Percentiles rank a stretch among this genome's conserved stretches.
phyloP scores from a whole-genome alignment of 2,797 vertebrate species.

The Microtus californicus region DNA sequence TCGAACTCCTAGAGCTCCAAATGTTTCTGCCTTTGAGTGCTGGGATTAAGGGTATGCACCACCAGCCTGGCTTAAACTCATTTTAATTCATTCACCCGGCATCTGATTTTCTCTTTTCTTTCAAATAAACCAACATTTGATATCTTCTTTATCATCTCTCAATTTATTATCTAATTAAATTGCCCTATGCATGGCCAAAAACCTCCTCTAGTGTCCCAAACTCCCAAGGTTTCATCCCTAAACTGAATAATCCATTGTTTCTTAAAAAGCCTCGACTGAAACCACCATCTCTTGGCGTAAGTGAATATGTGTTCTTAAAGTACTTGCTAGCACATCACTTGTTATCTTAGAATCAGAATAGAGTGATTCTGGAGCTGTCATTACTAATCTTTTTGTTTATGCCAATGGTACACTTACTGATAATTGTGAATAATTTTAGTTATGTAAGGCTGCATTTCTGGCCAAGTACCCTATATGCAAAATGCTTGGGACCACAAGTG shows the following conservation, averaged over 20 bases:
- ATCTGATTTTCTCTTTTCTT: slow-evolving; percentile 47
- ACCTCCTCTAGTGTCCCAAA: not conserved
- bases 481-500: not conserved
- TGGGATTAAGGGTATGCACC: not conserved
- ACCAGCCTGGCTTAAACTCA: not conserved
- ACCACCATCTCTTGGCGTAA: not conserved
- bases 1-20: not conserved
- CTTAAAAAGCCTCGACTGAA: not conserved
- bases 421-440: not conserved
- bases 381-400: slow-evolving; percentile 43
- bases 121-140: slow-evolving; percentile 16
- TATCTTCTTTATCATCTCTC: slow-evolving; percentile 41
- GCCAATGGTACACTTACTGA: slow-evolving; percentile 32
- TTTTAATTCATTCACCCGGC: slow-evolving; percentile 28
- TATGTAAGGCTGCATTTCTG: slow-evolving; percentile 27
- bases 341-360: slow-evolving; percentile 49
- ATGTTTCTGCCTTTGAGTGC: not conserved
- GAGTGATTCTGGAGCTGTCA: not conserved
- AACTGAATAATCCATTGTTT: not conserved
- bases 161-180: not conserved
- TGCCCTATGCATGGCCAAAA: slow-evolving; percentile 35
- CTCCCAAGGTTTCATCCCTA: not conserved
- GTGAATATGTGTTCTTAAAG: not conserved
- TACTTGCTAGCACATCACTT: not conserved
- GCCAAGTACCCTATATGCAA: not conserved